Percentiles rank a stretch among this genome's conserved stretches.
Evolutionary conservation across 2,888 invertebrate species (phyloP).

Genomic region (Crepidodera aurea): DNA sequence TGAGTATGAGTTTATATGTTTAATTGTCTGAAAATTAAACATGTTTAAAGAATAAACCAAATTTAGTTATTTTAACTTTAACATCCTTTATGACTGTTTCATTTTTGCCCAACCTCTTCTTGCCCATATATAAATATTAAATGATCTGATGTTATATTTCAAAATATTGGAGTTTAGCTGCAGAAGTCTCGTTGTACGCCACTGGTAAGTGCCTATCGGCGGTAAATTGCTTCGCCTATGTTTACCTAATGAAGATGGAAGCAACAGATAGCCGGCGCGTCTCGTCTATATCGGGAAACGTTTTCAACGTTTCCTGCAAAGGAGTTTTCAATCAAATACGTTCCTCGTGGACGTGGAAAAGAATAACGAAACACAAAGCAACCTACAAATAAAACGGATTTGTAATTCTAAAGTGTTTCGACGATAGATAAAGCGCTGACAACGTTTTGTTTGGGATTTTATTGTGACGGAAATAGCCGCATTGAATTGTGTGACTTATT

Average conservation of each 20-base stretch:
- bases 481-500: background rate
- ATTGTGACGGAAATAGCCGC: slow-evolving; percentile 4
- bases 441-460: slow-evolving; percentile 13
- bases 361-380: slow-evolving; percentile 7
- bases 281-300: slow-evolving; percentile 6
- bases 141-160: too few species aligned
- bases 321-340: slow-evolving; percentile 10
- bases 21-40: too few species aligned
- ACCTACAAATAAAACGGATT: slow-evolving; percentile 10
- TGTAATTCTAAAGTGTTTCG: slow-evolving; percentile 13
- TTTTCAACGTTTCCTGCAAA: slow-evolving; percentile 19
- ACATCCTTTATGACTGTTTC: too few species aligned
- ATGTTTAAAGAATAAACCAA: too few species aligned
- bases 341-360: background rate
- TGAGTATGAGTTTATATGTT: too few species aligned
- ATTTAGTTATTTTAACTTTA: too few species aligned
- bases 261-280: background rate
- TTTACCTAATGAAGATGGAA: slow-evolving; percentile 16
- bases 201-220: too few species aligned
- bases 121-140: too few species aligned
- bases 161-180: too few species aligned
- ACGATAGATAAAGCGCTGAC: slow-evolving; percentile 14
- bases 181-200: too few species aligned
- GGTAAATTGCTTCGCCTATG: slow-evolving; percentile 9
- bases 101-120: too few species aligned